A percentile compares a stretch with the other conserved stretches of the same genome.
Evolutionary conservation across 2,113 vertebrate species (phyloP).

Genomic region (Chaetodon trifascialis): DNA sequence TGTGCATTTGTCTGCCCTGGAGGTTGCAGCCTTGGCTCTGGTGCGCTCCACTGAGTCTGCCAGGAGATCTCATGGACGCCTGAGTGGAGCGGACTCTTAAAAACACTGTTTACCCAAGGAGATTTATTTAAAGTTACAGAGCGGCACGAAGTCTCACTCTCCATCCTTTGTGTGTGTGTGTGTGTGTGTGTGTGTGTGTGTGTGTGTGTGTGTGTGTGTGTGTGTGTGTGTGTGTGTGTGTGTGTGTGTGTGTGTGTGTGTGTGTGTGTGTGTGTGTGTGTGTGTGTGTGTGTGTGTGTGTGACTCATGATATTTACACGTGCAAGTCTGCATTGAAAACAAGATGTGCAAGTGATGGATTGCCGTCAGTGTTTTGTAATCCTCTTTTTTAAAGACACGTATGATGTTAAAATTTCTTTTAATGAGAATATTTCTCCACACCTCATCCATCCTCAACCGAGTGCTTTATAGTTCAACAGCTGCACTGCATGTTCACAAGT

Average conservation of each 20-base stretch:
- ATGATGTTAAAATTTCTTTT: slow-evolving; percentile 9
- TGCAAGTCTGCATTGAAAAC: not conserved
- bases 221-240: slow-evolving; percentile 21
- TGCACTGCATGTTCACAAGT: not conserved
- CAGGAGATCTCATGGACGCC: slow-evolving; percentile 70
- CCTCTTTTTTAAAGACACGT: not conserved
- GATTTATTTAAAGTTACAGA: slow-evolving; percentile 75
- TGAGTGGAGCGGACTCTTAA: slow-evolving; percentile 67
- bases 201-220: slow-evolving; percentile 20
- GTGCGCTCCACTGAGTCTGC: slow-evolving; percentile 71
- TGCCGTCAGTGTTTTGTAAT: not conserved
- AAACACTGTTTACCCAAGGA: slow-evolving; percentile 76
- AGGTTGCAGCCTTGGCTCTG: slow-evolving; percentile 63
- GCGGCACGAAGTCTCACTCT: slow-evolving; percentile 32
- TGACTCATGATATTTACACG: slow-evolving; percentile 23
- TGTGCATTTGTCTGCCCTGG: slow-evolving; percentile 54
- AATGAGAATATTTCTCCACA: not conserved
- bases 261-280: slow-evolving; percentile 17
- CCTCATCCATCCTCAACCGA: slow-evolving; percentile 2
- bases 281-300: slow-evolving; percentile 14
- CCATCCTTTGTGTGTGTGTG: not conserved
- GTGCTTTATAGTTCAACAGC: not conserved
- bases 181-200: slow-evolving; percentile 17
- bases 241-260: slow-evolving; percentile 11
- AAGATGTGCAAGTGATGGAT: not conserved